Evolutionary conservation across 2,888 invertebrate species (phyloP).

Genomic region (Idaea straminata): DNA sequence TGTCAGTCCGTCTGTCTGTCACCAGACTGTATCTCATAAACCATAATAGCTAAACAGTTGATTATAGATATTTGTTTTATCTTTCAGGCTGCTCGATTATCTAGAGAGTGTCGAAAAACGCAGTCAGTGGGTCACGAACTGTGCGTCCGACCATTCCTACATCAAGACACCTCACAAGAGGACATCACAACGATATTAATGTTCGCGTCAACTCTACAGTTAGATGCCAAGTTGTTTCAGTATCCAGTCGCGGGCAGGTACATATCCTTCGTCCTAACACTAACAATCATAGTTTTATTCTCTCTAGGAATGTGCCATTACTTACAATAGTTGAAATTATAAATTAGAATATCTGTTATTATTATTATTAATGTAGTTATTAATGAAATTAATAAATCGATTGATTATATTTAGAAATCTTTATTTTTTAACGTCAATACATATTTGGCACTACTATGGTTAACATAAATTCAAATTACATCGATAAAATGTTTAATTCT

Average conservation of each 20-base stretch:
- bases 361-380: constrained; percentile 11
- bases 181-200: constrained; percentile 88
- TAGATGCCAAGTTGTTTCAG: constrained; percentile 87
- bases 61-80: neutral
- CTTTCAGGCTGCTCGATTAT: constrained; percentile 86
- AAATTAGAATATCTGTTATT: constrained; percentile 19
- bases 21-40: no score
- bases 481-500: no score
- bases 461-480: constrained; percentile 12
- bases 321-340: constrained; percentile 59
- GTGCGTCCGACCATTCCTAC: constrained; percentile 88
- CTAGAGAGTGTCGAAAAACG: constrained; percentile 85
- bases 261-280: constrained; percentile 82
- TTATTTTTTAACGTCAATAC: constrained; percentile 28
- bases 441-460: constrained; percentile 38
- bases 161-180: constrained; percentile 87
- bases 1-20: no score
- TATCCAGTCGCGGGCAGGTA: constrained; percentile 86
- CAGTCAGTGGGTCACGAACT: constrained; percentile 89
- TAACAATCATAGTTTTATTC: constrained; percentile 81
- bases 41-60: neutral
- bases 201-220: constrained; percentile 86
- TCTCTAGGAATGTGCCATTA: constrained; percentile 87
- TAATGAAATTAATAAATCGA: constrained; percentile 18
- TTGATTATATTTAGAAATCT: constrained; percentile 14